Base-by-base conservation (phyloP, 2,113 vertebrate genomes). In the Odocoileus hemionus region DNA sequence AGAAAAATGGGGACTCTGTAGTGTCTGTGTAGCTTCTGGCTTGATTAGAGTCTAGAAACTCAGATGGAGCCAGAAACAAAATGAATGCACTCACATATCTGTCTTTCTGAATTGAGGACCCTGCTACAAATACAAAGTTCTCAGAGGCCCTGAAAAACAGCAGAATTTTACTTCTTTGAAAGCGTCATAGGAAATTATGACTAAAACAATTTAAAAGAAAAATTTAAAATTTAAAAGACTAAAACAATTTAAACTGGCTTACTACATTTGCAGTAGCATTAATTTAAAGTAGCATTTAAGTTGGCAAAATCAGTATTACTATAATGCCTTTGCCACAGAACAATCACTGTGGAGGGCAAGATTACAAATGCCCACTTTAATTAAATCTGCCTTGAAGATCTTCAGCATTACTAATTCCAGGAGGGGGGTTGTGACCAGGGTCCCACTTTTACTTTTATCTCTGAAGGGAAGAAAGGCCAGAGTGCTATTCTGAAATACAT, bases 1-100 rank as follows among this genome's bases (percentile, higher is more conserved):
- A 93, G 97, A 98, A 97, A 95, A 91, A 89, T 79, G 64, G 82
- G 97, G 30, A 92, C 61, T 96, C 97, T 97, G 98, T 97, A 98
- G 95, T 92, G 67, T 97, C 88, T 94, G 79, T 89, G 87, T 85
- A 97, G 92, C 97, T 97, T 98, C 94, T 97, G 97, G 97, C 97
- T 98, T 96, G 95, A 95, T 95, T 83, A 70, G 86, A 91, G 64
- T 95, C 60, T 74, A 96, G 23, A 84, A 97, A 93, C 94, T 97
- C 95, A 98, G 97, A 93, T 90, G 92, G 94, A 92, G 45, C 45
- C 90, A 84, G 50, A 79, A 95, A 78, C 82, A 11, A 93, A 97
- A 94, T 7, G 19, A 91, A 89, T 85, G 67, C 45, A 55, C 36
- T 61, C 80, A 89, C 14, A 83, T n/a, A 14, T 86, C 43, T 57